Conservation (phyloP, 2,888 invertebrate species). For the Melinaea marsaeus region DNA sequence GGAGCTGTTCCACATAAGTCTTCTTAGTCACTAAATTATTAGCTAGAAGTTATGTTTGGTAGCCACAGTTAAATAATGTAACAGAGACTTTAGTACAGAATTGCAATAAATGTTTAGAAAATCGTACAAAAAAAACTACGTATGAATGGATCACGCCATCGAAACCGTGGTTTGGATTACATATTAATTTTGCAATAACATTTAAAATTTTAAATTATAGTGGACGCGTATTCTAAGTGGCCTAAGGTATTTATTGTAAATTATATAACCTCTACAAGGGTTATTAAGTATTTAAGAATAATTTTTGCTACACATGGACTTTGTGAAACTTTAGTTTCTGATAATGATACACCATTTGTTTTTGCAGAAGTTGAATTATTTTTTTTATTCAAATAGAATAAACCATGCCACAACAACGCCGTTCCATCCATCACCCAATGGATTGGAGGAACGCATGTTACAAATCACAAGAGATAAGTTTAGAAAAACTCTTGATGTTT, state of each 20-base stretch:
- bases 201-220: slow-evolving; percentile 26
- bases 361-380: slow-evolving; percentile 25
- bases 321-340: slow-evolving; percentile 24
- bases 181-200: slow-evolving; percentile 30
- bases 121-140: slow-evolving; percentile 18
- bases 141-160: slow-evolving; percentile 24
- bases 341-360: slow-evolving; percentile 26
- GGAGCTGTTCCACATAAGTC: neutral
- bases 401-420: slow-evolving; percentile 28
- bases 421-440: slow-evolving; percentile 31
- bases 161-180: slow-evolving; percentile 23
- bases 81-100: slow-evolving; percentile 9
- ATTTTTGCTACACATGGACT: slow-evolving; percentile 24
- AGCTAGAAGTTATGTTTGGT: slow-evolving; percentile 34
- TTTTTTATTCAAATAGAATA: slow-evolving; percentile 24
- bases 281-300: slow-evolving; percentile 24
- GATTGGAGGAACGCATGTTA: slow-evolving; percentile 29
- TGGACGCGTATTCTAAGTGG: slow-evolving; percentile 29
- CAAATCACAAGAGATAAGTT: slow-evolving; percentile 31
- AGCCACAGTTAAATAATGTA: slow-evolving; percentile 28
- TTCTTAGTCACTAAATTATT: slow-evolving; percentile 25
- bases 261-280: slow-evolving; percentile 23
- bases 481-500: too few species aligned
- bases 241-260: slow-evolving; percentile 17
- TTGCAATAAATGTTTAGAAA: slow-evolving; percentile 14